Conservation (phyloP, 1,140 invertebrate species). For the Periplaneta americana region DNA sequence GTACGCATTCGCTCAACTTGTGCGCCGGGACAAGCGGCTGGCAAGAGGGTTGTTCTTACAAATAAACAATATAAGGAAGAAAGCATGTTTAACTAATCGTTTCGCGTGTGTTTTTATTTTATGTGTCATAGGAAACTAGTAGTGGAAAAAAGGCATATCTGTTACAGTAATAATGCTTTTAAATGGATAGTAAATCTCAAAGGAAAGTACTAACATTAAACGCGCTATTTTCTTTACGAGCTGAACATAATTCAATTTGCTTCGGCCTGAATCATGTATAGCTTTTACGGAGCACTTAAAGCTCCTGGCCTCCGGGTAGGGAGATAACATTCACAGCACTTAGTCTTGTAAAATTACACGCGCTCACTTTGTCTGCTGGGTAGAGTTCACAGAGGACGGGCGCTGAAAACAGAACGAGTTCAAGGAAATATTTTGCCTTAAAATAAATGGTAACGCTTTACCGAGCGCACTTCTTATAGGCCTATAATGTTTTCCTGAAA, state of each 20-base stretch:
- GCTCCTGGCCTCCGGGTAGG: accelerated
- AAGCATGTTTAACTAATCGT: neutral
- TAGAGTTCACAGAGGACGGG: too few relatives aligned
- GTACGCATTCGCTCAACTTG: neutral
- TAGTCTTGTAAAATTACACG: neutral
- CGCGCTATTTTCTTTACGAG: neutral
- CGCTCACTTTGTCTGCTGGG: neutral
- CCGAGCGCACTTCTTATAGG: too few relatives aligned
- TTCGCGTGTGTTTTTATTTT: too few relatives aligned
- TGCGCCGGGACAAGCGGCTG: neutral
- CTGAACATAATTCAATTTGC: neutral
- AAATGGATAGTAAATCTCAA: neutral
- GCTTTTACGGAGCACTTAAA: neutral
- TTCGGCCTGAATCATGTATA: neutral
- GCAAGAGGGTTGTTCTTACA: neutral
- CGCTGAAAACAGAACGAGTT: too few relatives aligned
- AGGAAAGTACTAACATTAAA: neutral
- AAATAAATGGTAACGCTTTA: too few relatives aligned
- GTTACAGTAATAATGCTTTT: neutral
- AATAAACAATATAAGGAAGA: neutral
- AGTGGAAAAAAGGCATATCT: neutral
- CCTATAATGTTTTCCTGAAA: too few relatives aligned
- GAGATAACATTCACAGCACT: neutral
- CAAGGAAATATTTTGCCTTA: too few relatives aligned
- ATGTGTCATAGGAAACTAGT: neutral